A percentile compares a stretch with the other conserved stretches of the same genome.
phyloP scores from a whole-genome alignment of 2,888 invertebrate species.

The Periphyllus acericola region DNA sequence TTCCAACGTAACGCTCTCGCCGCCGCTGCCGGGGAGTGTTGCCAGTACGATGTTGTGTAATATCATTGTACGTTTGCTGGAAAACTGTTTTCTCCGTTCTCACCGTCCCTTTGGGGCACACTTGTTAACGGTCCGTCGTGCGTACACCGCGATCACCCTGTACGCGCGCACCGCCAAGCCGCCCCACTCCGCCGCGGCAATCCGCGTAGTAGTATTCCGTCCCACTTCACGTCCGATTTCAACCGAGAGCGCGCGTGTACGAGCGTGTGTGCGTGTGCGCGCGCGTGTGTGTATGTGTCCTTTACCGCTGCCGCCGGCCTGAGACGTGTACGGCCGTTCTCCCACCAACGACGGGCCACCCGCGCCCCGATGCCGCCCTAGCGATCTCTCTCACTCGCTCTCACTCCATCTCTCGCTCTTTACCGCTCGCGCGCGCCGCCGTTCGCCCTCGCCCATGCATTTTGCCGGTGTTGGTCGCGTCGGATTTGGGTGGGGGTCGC shows the following conservation, averaged over 20 bases:
- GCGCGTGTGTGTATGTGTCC: slow-evolving; percentile 43
- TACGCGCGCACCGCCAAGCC: not conserved
- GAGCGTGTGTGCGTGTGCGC: slow-evolving; percentile 25
- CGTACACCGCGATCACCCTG: slow-evolving; percentile 40
- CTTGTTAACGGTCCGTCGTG: slow-evolving; percentile 29
- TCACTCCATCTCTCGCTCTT: not conserved
- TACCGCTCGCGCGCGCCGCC: not conserved
- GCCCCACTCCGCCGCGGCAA: slow-evolving; percentile 12
- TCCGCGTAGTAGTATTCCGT: slow-evolving; percentile 44
- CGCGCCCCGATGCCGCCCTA: not conserved
- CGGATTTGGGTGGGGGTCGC: not conserved
- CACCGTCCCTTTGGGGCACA: slow-evolving; percentile 18
- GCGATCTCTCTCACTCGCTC: not conserved
- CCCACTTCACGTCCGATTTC: slow-evolving; percentile 61
- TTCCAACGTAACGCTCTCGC: not conserved
- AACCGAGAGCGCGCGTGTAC: slow-evolving; percentile 21
- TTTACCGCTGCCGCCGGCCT: slow-evolving; percentile 37
- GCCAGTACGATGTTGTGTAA: not conserved
- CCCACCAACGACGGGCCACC: slow-evolving; percentile 9
- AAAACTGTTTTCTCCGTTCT: not conserved
- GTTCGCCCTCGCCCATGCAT: not conserved
- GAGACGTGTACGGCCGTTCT: not conserved
- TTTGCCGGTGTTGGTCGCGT: not conserved
- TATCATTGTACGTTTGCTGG: not conserved
- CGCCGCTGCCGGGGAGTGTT: not conserved